These are phyloP conservation scores for Raja brachyura DNA, from an alignment of 2,113 vertebrate species.

Conservation along the genomic window DNA sequence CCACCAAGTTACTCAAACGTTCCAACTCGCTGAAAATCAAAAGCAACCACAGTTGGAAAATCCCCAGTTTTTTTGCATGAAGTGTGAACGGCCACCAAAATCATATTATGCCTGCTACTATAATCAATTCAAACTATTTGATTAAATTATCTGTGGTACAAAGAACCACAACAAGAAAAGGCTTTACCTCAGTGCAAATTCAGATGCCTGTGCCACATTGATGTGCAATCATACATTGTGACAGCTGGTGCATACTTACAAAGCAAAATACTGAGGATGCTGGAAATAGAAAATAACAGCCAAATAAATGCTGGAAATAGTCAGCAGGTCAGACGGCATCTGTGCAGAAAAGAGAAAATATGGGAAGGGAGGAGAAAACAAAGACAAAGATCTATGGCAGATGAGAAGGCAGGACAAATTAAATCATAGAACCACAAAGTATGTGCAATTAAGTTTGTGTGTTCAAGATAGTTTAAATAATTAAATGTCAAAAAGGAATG, in stretches of 20 bases:
- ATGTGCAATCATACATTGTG: neutral
- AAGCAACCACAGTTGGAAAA: conserved; percentile 44
- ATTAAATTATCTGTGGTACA: neutral
- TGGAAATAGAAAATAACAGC: no score
- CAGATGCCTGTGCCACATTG: neutral
- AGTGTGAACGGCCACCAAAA: neutral
- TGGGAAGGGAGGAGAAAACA: no score
- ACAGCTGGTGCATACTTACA: neutral
- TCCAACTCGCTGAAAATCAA: conserved; percentile 74
- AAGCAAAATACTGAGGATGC: no score
- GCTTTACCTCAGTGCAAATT: neutral
- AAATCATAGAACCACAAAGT: no score
- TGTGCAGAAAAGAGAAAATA: no score
- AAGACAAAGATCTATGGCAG: no score
- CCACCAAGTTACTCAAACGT: conserved; percentile 84
- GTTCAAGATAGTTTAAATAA: no score
- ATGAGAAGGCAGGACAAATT: no score
- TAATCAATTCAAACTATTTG: neutral
- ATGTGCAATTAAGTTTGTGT: no score
- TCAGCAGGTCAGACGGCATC: no score
- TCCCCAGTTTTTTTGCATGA: neutral
- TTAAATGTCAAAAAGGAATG: no score
- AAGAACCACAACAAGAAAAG: neutral
- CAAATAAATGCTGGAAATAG: no score
- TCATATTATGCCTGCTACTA: neutral